phyloP scores from a whole-genome alignment of 2,113 vertebrate species.

The Hemibagrus wyckioides region DNA sequence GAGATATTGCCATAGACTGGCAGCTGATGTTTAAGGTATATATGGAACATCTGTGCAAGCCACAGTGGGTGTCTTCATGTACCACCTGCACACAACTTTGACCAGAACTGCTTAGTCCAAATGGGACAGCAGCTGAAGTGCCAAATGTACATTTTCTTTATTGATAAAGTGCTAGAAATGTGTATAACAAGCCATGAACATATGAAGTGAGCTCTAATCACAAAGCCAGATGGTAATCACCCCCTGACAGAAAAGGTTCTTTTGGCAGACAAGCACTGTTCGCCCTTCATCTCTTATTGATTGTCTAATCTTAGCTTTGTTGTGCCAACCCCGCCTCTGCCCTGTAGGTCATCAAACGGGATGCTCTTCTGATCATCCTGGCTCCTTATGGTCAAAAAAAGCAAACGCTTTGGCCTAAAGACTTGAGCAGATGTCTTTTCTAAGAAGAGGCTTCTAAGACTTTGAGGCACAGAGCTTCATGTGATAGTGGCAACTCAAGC shows the following conservation, averaged over 20 bases:
- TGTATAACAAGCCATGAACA: conserved; percentile 47
- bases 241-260: conserved; percentile 35
- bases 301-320: conserved; percentile 44
- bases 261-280: conserved; percentile 11
- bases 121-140: background rate
- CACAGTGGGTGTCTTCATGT: background rate
- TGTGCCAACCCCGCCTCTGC: background rate
- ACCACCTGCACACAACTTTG: background rate
- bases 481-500: conserved; percentile 7
- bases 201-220: conserved; percentile 25
- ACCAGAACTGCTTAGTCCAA: background rate
- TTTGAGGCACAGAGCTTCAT: background rate
- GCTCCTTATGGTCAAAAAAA: conserved; percentile 37
- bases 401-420: conserved; percentile 22
- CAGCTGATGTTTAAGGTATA: conserved; percentile 11
- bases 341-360: conserved; percentile 40
- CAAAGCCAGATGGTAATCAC: conserved; percentile 34
- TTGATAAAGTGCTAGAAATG: background rate
- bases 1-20: conserved; percentile 72
- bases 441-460: background rate
- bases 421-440: conserved; percentile 22
- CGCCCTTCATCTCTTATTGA: conserved; percentile 45
- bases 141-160: background rate
- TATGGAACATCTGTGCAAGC: background rate
- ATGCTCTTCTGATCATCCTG: conserved; percentile 27